Evolutionary conservation across 2,888 invertebrate species (phyloP).

Genomic region (Orthonevra nobilis): DNA sequence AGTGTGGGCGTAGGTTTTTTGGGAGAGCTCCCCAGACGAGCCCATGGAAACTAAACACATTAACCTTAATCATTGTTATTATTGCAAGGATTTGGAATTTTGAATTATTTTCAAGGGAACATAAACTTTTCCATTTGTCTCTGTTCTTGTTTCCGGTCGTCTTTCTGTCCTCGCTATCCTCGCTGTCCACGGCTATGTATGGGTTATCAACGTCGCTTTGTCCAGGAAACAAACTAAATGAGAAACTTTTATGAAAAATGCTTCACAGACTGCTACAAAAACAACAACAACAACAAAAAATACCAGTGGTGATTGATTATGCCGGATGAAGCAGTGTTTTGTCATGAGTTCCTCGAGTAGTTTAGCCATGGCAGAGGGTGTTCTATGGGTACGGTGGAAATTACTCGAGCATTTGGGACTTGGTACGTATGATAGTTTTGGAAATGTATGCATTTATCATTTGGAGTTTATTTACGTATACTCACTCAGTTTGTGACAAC

Average conservation of each 20-base stretch:
- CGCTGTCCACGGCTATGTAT: constrained; percentile 6
- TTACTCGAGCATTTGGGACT: constrained; percentile 45
- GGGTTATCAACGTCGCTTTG: constrained; percentile 31
- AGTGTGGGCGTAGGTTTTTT: background rate
- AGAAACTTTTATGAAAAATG: constrained; percentile 47
- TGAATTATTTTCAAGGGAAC: constrained; percentile 52
- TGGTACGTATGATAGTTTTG: constrained; percentile 26
- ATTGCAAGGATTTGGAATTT: constrained; percentile 49
- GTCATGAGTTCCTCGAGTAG: background rate
- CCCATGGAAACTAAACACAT: constrained; percentile 30
- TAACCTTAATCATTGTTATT: constrained; percentile 54
- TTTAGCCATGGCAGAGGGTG: background rate
- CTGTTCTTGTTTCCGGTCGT: constrained; percentile 41
- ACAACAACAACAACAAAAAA: background rate
- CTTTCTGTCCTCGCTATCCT: background rate
- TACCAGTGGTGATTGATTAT: constrained; percentile 43
- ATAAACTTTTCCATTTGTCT: constrained; percentile 51
- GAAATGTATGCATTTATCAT: constrained; percentile 27
- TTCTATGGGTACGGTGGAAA: constrained; percentile 26
- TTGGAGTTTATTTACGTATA: constrained; percentile 3
- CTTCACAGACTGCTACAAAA: constrained; percentile 25
- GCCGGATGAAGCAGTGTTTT: constrained; percentile 30
- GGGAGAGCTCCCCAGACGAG: background rate
- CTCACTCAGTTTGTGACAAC: constrained; percentile 3
- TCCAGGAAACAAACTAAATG: constrained; percentile 47